Base-by-base conservation (phyloP, 2,113 vertebrate genomes). In the Python bivittatus region DNA sequence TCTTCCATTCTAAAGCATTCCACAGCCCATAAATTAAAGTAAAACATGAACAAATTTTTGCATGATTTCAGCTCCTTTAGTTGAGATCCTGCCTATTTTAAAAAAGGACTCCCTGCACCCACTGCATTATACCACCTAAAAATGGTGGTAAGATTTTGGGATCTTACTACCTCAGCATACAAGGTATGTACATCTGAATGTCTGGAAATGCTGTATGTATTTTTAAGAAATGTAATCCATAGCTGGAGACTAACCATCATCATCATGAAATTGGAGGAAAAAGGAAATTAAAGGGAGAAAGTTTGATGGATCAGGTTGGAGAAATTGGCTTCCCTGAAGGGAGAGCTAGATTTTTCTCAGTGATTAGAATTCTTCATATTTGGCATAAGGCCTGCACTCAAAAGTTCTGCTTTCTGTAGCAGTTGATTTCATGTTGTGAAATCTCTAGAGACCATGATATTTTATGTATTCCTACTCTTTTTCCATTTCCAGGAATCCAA, bases 401-500 rank as follows among this genome's bases (percentile, higher is more conserved):
- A 25, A 44, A 27, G 17, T 44, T 38, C 33, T 90, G 23, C 29
- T 64, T 64, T 64, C 57, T 33, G 38, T 64, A 13, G 17, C 9
- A 56, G n/a, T 85, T 8, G 10, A 61, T 9, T 17, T 29, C 29
- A 72, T 53, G 44, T 12, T 90, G 10, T 54, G 10, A 48, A 64
- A 29, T 53, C 48, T 79, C 53, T 33, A 12, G 20, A n/a, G 29
- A 29, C 7, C 13, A 25, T n/a, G 33, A 57, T 56, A 2, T 42
- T 72, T 61, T 88, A 27, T n/a, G 7, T 25, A 11, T 10, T 91
- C 88, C 90, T 90, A 23, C 89, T 83, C 23, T 95, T 93, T 22
- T 58, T 22, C 93, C 22, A 93, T 93, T 97, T 97, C 57, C 97
- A 99, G 99, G 0, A 99, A 99, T 96, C 99, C 99, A 13, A 99